A percentile compares a stretch with the other conserved stretches of the same genome.
Conservation (phyloP, 2,888 invertebrate genomes). For the Doris montereyensis region DNA sequence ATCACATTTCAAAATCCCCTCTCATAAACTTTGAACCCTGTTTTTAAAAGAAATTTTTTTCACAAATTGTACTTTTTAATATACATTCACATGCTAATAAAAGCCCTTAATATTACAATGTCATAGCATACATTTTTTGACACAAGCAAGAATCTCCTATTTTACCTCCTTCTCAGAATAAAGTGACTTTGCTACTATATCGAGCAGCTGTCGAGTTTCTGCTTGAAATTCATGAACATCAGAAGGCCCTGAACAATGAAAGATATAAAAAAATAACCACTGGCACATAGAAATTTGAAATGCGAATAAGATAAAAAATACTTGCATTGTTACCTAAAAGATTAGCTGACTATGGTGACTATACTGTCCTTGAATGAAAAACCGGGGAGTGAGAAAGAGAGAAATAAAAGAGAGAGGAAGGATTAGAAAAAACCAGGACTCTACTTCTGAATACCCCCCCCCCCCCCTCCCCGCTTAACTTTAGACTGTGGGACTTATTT, state of each 20-base stretch:
- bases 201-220: slow-evolving; percentile 93
- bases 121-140: background rate
- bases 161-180: slow-evolving; percentile 96
- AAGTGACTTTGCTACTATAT: slow-evolving; percentile 96
- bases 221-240: slow-evolving; percentile 94
- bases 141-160: background rate
- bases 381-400: background rate
- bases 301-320: background rate
- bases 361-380: background rate
- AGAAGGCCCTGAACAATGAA: slow-evolving; percentile 68
- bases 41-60: too few species aligned
- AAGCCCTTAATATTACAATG: too few species aligned
- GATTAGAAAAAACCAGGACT: too few species aligned
- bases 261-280: background rate
- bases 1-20: too few species aligned
- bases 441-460: too few species aligned
- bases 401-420: too few species aligned
- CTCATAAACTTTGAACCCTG: too few species aligned
- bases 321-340: too few species aligned
- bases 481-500: too few species aligned
- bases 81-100: too few species aligned
- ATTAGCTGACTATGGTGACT: background rate
- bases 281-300: background rate
- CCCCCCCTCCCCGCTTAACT: too few species aligned
- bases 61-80: too few species aligned